Evolutionary conservation across 1,140 invertebrate genomes (phyloP), one percentile per base, ranked within the genome.

Genomic region (Drosophila chauvacae): DNA sequence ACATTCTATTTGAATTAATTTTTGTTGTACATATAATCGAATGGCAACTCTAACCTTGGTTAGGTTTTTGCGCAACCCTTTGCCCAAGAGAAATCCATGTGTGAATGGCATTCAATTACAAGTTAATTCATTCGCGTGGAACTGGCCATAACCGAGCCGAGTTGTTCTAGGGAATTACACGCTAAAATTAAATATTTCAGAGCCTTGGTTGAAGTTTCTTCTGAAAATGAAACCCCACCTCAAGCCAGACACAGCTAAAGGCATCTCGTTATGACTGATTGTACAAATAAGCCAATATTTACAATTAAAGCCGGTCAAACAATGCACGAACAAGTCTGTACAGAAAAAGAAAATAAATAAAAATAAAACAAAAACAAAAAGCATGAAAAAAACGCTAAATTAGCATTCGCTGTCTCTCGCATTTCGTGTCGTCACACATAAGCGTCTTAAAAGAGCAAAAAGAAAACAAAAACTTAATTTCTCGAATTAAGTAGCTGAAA

Each of bases 361-460:
- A 61, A 59, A 58, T 28, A 60, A 76, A 59, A 58, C 35, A 59
- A 76, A 48, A 55, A 35, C 9, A 45, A 35, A 35, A 35, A 35
- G 14, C 33, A 13, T 7, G 0, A 39, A 56, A 66, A 35, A 30
- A 3, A 14, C 57, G 44, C 9, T 3, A 14, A 50, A 55, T 70
- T 59, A 55, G 42, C 53, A 63, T 58, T 55, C 16, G 39, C 10
- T 7, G 60, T 47, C 72, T 76, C n/a, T 39, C 39, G 44, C 2
- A 28, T 56, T 33, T 61, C 14, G 69, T 74, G 73, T 77, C 73
- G 73, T 76, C 73, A 76, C 62, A 76, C 62, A 51, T 76, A 76
- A 76, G 45, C 73, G 62, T 44, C 61, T 76, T 76, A 76, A 18
- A 45, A 33, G 18, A 53, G 33, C 16, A 30, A 4, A 30, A 14